Base-by-base conservation (phyloP, 2,888 invertebrate species). In the Clostera curtula region DNA sequence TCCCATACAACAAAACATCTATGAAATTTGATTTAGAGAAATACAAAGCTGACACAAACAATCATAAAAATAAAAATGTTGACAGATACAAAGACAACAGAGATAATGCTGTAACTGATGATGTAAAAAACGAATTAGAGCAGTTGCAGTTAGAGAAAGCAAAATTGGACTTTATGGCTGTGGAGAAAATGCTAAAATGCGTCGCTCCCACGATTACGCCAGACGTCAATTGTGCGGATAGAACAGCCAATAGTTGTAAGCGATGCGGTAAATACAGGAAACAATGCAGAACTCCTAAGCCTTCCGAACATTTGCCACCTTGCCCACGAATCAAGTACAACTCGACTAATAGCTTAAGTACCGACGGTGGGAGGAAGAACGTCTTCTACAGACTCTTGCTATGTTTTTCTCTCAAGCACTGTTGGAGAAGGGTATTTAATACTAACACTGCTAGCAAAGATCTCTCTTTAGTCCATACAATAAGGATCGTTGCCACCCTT, bases 401-500 rank as follows among this genome's bases (percentile, higher is more conserved):
- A 6, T 80, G 82, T 37, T 84, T 80, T 37, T 85, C 85, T 0
- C 24, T 84, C 1, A 68, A 62, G 22, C 71, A 75, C 10, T 76
- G 75, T 20, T 70, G 72, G 63, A 63, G 57, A 31, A 73, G 76
- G 37, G 64, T 84, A 3, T 79, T 80, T 24, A 80, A 80, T 30
- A 77, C 71, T 5, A 77, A 73, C 14, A 72, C 71, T 40, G 83
- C 86, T 5, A 77, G 72, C 29, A 85, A 85, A 34, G 85, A 87
- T 24, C 43, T 87, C 28, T 69, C 84, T 2, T 59, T 85, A 5
- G 83, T 90, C 21, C 90, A 90, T 45, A 86, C 87, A 1, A 55
- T 90, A 35, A 87, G 88, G 54, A 85, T 90, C 8, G 51, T 88
- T 3, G 87, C 89, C 21, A 87, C 91, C 36, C 71, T 89, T 22